Percentiles rank a stretch among this genome's conserved stretches.
Conservation (phyloP, 1,140 invertebrate species). For the Drosophila rufa region DNA sequence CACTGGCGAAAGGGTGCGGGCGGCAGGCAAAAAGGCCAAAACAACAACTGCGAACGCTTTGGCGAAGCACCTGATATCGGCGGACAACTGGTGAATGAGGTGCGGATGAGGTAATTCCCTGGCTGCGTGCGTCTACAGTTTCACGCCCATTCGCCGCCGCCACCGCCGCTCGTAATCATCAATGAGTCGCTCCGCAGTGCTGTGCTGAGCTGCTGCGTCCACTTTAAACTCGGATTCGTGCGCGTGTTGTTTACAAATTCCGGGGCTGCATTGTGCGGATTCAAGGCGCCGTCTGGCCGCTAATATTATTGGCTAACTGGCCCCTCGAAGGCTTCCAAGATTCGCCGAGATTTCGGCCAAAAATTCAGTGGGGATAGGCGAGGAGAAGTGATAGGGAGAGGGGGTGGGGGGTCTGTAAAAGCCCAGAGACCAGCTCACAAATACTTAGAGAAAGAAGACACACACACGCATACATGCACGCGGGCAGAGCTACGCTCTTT, state of each 20-base stretch:
- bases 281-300: conserved; percentile 32
- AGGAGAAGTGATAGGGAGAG: conserved; percentile 12
- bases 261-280: conserved; percentile 46
- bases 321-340: conserved; percentile 4
- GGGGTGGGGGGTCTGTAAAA: conserved; percentile 23
- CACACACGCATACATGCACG: conserved; percentile 26
- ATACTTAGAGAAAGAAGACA: conserved; percentile 27
- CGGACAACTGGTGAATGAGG: conserved; percentile 48
- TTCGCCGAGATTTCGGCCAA: conserved; percentile 43
- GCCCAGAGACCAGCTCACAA: conserved; percentile 62
- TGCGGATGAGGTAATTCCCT: conserved; percentile 78
- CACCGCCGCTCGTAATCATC: conserved; percentile 69
- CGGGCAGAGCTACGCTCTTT: conserved; percentile 67
- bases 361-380: conserved; percentile 35
- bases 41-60: conserved; percentile 30
- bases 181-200: conserved; percentile 50
- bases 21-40: conserved; percentile 48
- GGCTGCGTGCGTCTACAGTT: conserved; percentile 73
- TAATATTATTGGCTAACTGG: not conserved
- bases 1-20: conserved; percentile 37
- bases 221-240: conserved; percentile 64
- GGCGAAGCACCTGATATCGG: conserved; percentile 48
- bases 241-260: conserved; percentile 74
- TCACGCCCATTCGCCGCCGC: conserved; percentile 59
- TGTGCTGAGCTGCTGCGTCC: conserved; percentile 10